Evolutionary conservation across 2,888 invertebrate genomes (phyloP), one percentile per base, ranked within the genome.

Genomic region (Periphyllus acericola): DNA sequence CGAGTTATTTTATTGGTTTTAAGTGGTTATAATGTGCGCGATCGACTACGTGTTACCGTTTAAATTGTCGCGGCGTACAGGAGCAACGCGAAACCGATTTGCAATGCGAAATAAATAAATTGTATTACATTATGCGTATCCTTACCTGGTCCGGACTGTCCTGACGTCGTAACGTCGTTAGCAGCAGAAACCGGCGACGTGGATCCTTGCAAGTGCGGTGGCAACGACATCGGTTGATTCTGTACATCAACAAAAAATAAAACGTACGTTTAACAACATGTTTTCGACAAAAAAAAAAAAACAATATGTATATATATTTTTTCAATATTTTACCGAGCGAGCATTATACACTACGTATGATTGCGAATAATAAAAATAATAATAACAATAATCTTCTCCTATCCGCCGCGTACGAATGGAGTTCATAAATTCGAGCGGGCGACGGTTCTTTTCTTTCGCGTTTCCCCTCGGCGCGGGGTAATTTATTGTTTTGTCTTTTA

Each of bases 131-230:
- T 36, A 6, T 6, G 14, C 3, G 14, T 46, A 14, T 46, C 36
- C 89, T 79, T 75, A 90, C 90, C 90, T 89, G 89, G 81, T 72
- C 86, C 83, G n/a, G 79, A 71, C 83, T 88, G 82, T 25, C 82
- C 89, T n/a, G n/a, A n/a, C n/a, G n/a, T n/a, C n/a, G n/a, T n/a
- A n/a, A n/a, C n/a, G 84, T 88, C 88, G 46, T 82, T 66, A 19
- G 76, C 46, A 5, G 52, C 46, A 34, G 84, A 78, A 34, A 90
- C 89, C 85, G 92, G 91, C 74, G 92, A 92, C 90, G 92, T 93
- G 90, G 93, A 94, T 90, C 92, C 93, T 90, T 90, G 91, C 76
- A 91, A 90, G 83, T 90, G 89, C 89, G 91, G 91, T 83, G 90
- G 90, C 89, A 91, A 89, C 21, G 90, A 90, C 88, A 91, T 89